phyloP scores from a whole-genome alignment of 2,797 vertebrate species.

The Betta splendens region DNA sequence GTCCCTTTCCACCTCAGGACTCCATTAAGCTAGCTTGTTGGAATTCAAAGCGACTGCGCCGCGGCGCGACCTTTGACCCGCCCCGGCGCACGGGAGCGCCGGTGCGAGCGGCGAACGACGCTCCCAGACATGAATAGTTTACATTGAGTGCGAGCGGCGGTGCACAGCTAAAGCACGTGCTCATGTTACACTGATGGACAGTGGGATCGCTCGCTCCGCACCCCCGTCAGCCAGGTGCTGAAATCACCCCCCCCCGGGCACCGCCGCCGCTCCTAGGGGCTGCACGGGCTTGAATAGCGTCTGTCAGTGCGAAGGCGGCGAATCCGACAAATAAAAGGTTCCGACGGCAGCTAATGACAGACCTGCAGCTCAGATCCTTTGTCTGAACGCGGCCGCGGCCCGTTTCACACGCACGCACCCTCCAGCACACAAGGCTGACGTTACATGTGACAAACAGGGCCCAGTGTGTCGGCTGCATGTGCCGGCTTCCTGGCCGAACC shows the following conservation, averaged over 20 bases:
- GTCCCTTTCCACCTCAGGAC: constrained; percentile 50
- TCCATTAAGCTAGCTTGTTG: constrained; percentile 38
- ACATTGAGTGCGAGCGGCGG: constrained; percentile 62
- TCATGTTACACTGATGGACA: constrained; percentile 70
- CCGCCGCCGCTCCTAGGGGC: constrained; percentile 65
- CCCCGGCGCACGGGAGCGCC: constrained; percentile 31
- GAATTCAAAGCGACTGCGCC: constrained; percentile 37
- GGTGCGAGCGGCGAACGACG: constrained; percentile 52
- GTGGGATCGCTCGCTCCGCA: constrained; percentile 41
- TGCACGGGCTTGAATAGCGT: constrained; percentile 55
- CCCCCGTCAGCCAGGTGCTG: constrained; percentile 45
- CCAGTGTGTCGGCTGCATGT: constrained; percentile 57
- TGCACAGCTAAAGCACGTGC: constrained; percentile 61
- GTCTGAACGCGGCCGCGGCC: constrained; percentile 51
- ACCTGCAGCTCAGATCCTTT: constrained; percentile 48
- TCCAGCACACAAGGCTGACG: constrained; percentile 21
- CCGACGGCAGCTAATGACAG: constrained; percentile 56
- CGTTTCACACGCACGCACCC: constrained; percentile 21
- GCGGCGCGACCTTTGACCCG: constrained; percentile 60
- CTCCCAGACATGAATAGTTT: constrained; percentile 66
- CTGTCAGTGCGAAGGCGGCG: constrained; percentile 52
- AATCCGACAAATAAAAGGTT: constrained; percentile 62
- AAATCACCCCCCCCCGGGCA: constrained; percentile 47
- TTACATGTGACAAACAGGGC: constrained; percentile 43
- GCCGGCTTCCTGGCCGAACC: constrained; percentile 64